Conservation (phyloP, 92 coral and sea anemone species). For the Phenganax stokvisi region DNA sequence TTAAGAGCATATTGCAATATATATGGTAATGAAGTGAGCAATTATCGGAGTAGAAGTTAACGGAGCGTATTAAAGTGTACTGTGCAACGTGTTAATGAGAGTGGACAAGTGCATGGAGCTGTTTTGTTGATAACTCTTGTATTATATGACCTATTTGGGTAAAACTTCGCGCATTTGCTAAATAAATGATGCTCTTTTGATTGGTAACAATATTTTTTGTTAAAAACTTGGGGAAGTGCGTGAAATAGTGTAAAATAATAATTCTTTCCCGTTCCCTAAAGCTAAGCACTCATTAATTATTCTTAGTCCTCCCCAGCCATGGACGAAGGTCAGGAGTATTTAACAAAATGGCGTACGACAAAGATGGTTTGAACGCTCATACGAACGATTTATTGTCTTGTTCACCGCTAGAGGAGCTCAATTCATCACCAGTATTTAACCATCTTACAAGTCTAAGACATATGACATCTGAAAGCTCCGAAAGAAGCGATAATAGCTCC, state of each 20-base stretch:
- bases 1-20: neutral
- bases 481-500: constrained; percentile 22
- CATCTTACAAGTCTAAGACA: neutral
- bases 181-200: constrained; percentile 2
- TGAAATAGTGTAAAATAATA: neutral
- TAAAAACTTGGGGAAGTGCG: neutral
- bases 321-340: too few species aligned
- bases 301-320: neutral
- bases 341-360: constrained; percentile 24
- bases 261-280: neutral
- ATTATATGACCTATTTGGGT: neutral
- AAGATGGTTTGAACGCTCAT: neutral
- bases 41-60: neutral
- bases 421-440: constrained; percentile 1
- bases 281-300: neutral
- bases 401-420: constrained; percentile 20
- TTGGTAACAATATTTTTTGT: neutral
- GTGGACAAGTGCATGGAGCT: neutral
- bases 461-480: neutral
- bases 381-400: neutral
- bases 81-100: neutral
- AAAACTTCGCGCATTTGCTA: neutral
- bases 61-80: neutral
- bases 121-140: neutral
- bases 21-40: constrained; percentile 1